Evolutionary conservation across 2,888 invertebrate genomes (phyloP).

Genomic region (Archips crataeganus): DNA sequence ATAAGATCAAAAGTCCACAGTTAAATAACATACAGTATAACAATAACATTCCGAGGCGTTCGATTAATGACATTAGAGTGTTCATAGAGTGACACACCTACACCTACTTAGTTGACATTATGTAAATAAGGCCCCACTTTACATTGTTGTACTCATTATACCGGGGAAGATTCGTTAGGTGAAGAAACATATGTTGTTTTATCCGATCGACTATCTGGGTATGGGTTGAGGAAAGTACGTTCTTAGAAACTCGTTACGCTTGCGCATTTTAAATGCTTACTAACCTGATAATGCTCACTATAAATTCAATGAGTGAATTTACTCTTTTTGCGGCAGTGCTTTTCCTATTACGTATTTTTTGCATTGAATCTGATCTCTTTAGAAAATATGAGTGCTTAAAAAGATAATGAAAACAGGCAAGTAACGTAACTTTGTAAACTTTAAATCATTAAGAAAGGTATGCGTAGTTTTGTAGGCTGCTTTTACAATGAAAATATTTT

Average conservation of each 20-base stretch:
- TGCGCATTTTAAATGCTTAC: background rate
- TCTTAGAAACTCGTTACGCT: background rate
- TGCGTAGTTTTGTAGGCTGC: too few species aligned
- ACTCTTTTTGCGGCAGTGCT: background rate
- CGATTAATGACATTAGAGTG: conserved; percentile 79
- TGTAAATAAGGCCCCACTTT: conserved; percentile 84
- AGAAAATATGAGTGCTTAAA: background rate
- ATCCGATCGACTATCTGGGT: conserved; percentile 62
- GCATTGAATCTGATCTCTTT: background rate
- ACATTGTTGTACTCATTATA: conserved; percentile 84
- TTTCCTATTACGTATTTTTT: background rate
- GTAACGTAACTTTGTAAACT: background rate
- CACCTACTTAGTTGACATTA: conserved; percentile 85
- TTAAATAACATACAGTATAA: conserved; percentile 74
- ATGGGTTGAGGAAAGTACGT: conserved; percentile 59
- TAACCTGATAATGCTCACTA: background rate
- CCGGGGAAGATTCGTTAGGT: conserved; percentile 84
- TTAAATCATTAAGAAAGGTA: too few species aligned
- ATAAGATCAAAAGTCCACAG: conserved; percentile 58
- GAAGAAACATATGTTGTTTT: conserved; percentile 86
- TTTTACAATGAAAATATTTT: too few species aligned
- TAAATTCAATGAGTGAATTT: background rate
- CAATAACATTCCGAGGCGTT: conserved; percentile 81
- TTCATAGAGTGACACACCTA: conserved; percentile 72
- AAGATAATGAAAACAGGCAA: background rate